These are phyloP conservation scores for Endotricha flammealis DNA, from an alignment of 2,888 invertebrate species.

Conservation along the genomic window DNA sequence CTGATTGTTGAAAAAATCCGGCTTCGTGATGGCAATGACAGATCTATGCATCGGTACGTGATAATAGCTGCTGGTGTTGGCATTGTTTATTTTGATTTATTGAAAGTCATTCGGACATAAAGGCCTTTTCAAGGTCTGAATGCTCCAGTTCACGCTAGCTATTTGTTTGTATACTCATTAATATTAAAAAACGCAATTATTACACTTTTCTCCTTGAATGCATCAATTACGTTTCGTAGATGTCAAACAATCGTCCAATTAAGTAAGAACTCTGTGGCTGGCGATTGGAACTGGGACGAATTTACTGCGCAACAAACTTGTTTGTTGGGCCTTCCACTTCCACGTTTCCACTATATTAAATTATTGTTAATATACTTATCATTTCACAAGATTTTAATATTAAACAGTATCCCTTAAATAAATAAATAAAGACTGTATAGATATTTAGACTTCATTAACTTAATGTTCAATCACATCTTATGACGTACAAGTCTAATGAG, in stretches of 20 bases:
- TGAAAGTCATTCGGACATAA: slow-evolving; percentile 40
- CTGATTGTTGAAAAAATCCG: slow-evolving; percentile 36
- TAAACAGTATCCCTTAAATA: too few relatives aligned
- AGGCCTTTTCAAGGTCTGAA: slow-evolving; percentile 50
- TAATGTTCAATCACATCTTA: not conserved
- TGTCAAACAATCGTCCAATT: too few relatives aligned
- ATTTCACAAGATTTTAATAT: too few relatives aligned
- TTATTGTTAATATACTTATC: slow-evolving; percentile 4
- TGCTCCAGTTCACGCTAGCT: slow-evolving; percentile 42
- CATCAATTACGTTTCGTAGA: too few relatives aligned
- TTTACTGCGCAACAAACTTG: slow-evolving; percentile 50
- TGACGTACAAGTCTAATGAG: slow-evolving; percentile 1
- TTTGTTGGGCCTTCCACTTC: slow-evolving; percentile 34
- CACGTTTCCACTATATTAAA: slow-evolving; percentile 20
- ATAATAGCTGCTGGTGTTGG: slow-evolving; percentile 26
- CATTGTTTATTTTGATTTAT: slow-evolving; percentile 42
- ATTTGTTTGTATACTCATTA: too few relatives aligned
- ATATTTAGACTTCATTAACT: not conserved
- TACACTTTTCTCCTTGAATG: too few relatives aligned
- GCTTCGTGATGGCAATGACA: slow-evolving; percentile 65
- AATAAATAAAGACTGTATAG: too few relatives aligned
- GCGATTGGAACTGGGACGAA: slow-evolving; percentile 35
- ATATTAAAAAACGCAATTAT: too few relatives aligned
- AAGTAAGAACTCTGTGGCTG: slow-evolving; percentile 9
- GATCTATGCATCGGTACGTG: slow-evolving; percentile 71